phyloP scores from a whole-genome alignment of 2,113 vertebrate genomes.

The Cercopithecus mona region DNA sequence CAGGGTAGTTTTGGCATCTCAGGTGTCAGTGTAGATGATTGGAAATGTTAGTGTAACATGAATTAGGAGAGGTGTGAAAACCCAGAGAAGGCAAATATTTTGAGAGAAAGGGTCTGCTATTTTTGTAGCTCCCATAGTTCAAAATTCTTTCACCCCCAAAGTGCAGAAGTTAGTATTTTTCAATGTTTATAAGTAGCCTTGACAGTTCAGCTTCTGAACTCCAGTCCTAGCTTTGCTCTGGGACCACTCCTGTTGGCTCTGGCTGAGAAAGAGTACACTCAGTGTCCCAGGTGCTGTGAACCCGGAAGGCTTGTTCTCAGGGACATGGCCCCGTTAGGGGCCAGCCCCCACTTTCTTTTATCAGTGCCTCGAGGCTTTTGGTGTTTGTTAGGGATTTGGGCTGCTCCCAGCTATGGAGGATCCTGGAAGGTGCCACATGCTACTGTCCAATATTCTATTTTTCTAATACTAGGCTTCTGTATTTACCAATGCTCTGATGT shows the following conservation, averaged over 20 bases:
- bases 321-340: rapidly evolving
- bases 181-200: neutral
- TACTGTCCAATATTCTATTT: neutral
- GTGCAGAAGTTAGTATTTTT: neutral
- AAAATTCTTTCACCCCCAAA: neutral
- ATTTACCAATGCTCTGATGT: neutral
- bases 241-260: neutral
- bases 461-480: neutral
- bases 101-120: neutral
- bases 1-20: neutral
- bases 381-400: neutral
- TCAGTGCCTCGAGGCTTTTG: no score
- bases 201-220: neutral
- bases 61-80: neutral
- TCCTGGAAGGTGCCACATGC: neutral
- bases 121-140: neutral
- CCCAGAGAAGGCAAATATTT: neutral
- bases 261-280: no score
- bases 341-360: neutral
- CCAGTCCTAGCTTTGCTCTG: neutral
- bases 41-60: neutral
- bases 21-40: neutral
- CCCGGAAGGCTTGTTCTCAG: neutral
- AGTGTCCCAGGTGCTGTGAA: no score
- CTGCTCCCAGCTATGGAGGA: neutral